A percentile compares a stretch with the other conserved stretches of the same genome.
Evolutionary conservation across 2,888 invertebrate species (phyloP).

Genomic region (Neuroscelio doddi): DNA sequence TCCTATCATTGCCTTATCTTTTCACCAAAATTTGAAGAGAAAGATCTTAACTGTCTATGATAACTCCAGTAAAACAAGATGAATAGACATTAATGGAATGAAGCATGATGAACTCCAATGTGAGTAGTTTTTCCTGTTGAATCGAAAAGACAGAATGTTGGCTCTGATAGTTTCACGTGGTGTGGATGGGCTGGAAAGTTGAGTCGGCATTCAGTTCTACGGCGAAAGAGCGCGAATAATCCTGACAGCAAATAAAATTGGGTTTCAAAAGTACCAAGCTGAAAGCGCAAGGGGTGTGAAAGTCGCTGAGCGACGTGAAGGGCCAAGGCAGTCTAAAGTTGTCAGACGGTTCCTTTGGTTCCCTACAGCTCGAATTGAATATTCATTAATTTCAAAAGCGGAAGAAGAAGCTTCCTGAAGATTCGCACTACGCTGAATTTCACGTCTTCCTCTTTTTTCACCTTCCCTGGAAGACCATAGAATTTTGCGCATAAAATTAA

Average conservation of each 20-base stretch:
- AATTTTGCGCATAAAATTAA: constrained; percentile 6
- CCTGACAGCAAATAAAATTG: background rate
- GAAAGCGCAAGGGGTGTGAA: background rate
- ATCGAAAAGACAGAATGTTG: background rate
- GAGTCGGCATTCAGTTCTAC: background rate
- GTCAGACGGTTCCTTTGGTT: constrained; percentile 5
- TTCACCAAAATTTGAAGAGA: no score
- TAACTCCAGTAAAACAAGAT: no score
- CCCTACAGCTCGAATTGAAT: constrained; percentile 3
- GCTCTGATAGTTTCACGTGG: background rate
- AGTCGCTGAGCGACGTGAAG: no score
- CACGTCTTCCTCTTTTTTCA: background rate
- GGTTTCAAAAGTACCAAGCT: background rate
- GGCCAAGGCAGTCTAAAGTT: constrained; percentile 1
- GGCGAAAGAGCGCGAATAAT: constrained; percentile 6
- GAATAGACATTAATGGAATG: constrained; percentile 29
- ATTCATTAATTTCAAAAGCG: constrained; percentile 2
- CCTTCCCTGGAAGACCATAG: background rate
- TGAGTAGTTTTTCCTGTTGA: background rate
- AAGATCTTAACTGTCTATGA: no score
- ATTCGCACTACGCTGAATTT: background rate
- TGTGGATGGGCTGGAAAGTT: background rate
- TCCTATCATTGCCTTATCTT: no score
- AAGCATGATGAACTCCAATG: constrained; percentile 27
- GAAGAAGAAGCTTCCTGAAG: background rate